Conservation (phyloP, 2,888 invertebrate genomes). For the Noctua fimbriata region DNA sequence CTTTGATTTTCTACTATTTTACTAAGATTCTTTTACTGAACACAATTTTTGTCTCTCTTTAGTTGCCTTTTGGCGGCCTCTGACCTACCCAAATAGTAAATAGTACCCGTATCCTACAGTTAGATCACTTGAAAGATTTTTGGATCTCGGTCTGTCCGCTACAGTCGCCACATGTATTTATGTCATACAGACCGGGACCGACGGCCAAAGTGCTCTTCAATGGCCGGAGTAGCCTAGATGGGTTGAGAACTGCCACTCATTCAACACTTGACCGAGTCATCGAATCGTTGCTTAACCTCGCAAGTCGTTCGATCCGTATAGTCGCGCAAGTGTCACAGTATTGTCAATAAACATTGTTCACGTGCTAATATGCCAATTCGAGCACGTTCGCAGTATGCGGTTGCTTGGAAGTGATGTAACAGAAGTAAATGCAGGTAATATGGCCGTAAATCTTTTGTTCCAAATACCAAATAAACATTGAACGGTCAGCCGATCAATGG, state of each 20-base stretch:
- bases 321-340: constrained; percentile 29
- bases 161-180: constrained; percentile 26
- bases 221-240: constrained; percentile 1
- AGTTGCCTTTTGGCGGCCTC: not conserved
- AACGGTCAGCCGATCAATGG: constrained; percentile 54
- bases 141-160: not conserved
- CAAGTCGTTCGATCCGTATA: constrained; percentile 15
- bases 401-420: constrained; percentile 50
- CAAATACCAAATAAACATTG: constrained; percentile 51
- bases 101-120: constrained; percentile 18
- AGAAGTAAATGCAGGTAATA: constrained; percentile 34
- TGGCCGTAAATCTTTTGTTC: constrained; percentile 45
- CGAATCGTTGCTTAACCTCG: constrained; percentile 24
- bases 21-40: not conserved
- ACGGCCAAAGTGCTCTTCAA: constrained; percentile 32
- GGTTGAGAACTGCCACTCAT: constrained; percentile 21
- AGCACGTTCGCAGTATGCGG: constrained; percentile 29
- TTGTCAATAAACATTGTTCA: constrained; percentile 28
- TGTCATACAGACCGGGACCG: constrained; percentile 2
- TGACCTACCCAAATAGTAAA: not conserved
- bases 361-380: constrained; percentile 19
- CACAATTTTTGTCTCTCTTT: not conserved
- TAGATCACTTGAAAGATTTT: not conserved
- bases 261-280: constrained; percentile 40
- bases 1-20: not conserved